Evolutionary conservation across 2,797 vertebrate genomes (phyloP).

Genomic region (Taeniopygia guttata): DNA sequence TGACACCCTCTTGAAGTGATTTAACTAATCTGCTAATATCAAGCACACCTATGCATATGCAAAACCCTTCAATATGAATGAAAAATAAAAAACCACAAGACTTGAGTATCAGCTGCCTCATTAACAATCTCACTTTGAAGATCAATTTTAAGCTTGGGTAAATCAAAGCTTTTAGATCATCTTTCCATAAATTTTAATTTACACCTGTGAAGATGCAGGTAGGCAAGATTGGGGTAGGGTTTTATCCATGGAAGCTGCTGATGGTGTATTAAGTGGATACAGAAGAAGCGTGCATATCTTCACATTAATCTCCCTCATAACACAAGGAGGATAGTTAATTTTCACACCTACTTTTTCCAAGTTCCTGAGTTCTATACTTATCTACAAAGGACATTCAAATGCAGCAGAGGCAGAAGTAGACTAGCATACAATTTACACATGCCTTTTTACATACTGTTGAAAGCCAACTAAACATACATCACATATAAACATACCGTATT

Average conservation of each 20-base stretch:
- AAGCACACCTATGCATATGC: constrained; percentile 1
- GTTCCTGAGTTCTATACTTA: not conserved
- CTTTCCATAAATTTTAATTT: constrained; percentile 27
- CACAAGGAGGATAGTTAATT: not conserved
- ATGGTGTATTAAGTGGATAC: not conserved
- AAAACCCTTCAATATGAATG: constrained; percentile 1
- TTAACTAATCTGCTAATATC: constrained; percentile 1
- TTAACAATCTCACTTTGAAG: constrained; percentile 55
- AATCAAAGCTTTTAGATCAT: constrained; percentile 35
- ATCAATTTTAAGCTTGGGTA: constrained; percentile 37
- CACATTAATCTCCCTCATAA: not conserved
- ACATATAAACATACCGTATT: not conserved
- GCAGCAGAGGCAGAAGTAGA: not conserved
- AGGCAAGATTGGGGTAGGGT: not conserved
- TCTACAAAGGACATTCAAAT: constrained; percentile 5
- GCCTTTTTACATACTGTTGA: not conserved
- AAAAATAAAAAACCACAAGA: not conserved
- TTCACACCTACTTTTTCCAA: not conserved
- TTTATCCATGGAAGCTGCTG: not conserved
- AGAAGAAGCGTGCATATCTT: not conserved
- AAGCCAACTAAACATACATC: not conserved
- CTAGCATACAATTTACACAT: not conserved
- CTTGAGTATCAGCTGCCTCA: not conserved
- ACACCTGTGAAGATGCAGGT: constrained; percentile 21
- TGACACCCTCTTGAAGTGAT: not conserved